Evolutionary conservation across 1,140 invertebrate genomes (phyloP).

Genomic region (Diachasmimorpha longicaudata): DNA sequence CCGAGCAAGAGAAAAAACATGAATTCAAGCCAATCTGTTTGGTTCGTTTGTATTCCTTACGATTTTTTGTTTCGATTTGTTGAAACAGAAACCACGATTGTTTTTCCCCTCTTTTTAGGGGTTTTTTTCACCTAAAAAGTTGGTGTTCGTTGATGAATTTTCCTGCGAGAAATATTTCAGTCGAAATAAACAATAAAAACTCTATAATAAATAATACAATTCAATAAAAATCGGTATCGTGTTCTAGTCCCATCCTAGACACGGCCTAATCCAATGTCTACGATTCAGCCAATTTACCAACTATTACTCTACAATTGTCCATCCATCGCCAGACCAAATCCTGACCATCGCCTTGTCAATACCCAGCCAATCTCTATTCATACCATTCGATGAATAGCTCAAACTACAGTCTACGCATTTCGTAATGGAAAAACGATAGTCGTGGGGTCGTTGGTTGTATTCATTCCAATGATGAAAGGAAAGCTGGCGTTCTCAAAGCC

Average conservation of each 20-base stretch:
- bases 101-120: too few species aligned
- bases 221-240: too few species aligned
- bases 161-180: neutral
- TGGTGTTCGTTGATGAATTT: neutral
- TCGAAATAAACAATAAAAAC: too few species aligned
- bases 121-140: neutral
- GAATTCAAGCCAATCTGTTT: conserved; percentile 18
- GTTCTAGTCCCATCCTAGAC: too few species aligned
- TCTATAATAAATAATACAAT: too few species aligned
- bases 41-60: conserved; percentile 12
- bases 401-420: neutral
- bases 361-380: neutral
- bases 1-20: neutral
- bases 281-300: too few species aligned
- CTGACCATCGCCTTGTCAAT: neutral
- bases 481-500: conserved; percentile 13
- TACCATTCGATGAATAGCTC: neutral
- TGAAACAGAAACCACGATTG: neutral
- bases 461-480: neutral
- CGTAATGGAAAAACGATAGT: conserved; percentile 23
- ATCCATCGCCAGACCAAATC: too few species aligned
- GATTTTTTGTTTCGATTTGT: neutral
- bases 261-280: too few species aligned
- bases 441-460: conserved; percentile 12
- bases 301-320: too few species aligned